Percentiles rank a stretch among this genome's conserved stretches.
Evolutionary conservation across 2,888 invertebrate genomes (phyloP).

Genomic region (Zele albiditarsus): DNA sequence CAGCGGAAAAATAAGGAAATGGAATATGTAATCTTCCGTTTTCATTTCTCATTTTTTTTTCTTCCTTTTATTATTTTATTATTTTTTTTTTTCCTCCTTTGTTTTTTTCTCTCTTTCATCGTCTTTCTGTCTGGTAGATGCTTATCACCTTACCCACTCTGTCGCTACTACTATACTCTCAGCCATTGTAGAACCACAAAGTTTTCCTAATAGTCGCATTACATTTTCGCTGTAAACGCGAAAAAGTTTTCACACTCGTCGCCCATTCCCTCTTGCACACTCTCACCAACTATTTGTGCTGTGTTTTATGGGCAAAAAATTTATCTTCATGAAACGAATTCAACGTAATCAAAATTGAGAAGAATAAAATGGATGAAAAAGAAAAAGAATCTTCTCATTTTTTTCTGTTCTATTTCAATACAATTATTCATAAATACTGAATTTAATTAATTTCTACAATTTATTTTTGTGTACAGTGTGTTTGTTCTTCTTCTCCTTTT

Average conservation of each 20-base stretch:
- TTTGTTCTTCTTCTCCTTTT: neutral
- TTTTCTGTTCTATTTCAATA: neutral
- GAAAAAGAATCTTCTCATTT: neutral
- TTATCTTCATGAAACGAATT: neutral
- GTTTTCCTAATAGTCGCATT: slow-evolving; percentile 34
- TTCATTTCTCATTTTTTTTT: neutral
- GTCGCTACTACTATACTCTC: neutral
- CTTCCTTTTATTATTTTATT: neutral
- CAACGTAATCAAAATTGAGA: neutral
- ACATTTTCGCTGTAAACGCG: slow-evolving; percentile 26
- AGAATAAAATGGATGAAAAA: neutral
- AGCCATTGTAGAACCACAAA: slow-evolving; percentile 10
- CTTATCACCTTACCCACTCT: slow-evolving; percentile 9
- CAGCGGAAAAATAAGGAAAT: slow-evolving; percentile 8
- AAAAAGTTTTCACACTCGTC: slow-evolving; percentile 27
- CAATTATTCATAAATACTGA: neutral
- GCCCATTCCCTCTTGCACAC: slow-evolving; percentile 14
- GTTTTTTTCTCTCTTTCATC: neutral
- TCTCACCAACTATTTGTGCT: neutral
- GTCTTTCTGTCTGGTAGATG: neutral
- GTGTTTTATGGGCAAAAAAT: neutral
- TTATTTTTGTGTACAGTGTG: neutral
- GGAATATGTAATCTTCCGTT: slow-evolving; percentile 19
- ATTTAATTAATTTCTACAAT: no score
- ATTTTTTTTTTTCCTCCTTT: neutral